Evolutionary conservation across 2,888 invertebrate genomes (phyloP).

Genomic region (Thumatha senex): DNA sequence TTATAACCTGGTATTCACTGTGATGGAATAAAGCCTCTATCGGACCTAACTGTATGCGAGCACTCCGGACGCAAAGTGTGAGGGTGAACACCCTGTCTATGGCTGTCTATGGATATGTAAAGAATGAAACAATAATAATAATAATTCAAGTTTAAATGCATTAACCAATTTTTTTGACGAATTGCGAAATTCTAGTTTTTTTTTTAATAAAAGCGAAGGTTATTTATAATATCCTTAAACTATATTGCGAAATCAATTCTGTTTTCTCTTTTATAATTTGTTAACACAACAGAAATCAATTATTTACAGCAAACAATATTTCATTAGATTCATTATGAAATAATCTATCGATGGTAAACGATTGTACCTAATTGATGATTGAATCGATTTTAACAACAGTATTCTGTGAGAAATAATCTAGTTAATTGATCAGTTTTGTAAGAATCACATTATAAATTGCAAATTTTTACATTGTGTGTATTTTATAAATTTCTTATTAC

Average conservation of each 20-base stretch:
- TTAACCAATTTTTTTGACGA: no score
- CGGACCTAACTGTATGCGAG: no score
- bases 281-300: not conserved
- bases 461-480: no score
- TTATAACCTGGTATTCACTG: no score
- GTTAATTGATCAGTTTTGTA: constrained; percentile 1
- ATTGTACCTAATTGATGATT: constrained; percentile 10
- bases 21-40: no score
- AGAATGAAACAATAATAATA: no score
- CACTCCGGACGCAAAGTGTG: no score
- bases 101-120: no score
- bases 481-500: no score
- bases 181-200: not conserved
- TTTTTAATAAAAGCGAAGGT: not conserved
- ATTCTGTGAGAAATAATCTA: constrained; percentile 4
- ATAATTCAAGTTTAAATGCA: no score
- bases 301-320: constrained; percentile 1
- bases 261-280: not conserved
- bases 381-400: constrained; percentile 12
- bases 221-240: not conserved
- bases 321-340: constrained; percentile 5
- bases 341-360: constrained; percentile 11
- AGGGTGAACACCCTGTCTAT: no score
- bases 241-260: not conserved
- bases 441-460: not conserved